These are phyloP conservation scores for Lanistes nyassanus DNA, from an alignment of 1,140 invertebrate species.

Conservation along the genomic window DNA sequence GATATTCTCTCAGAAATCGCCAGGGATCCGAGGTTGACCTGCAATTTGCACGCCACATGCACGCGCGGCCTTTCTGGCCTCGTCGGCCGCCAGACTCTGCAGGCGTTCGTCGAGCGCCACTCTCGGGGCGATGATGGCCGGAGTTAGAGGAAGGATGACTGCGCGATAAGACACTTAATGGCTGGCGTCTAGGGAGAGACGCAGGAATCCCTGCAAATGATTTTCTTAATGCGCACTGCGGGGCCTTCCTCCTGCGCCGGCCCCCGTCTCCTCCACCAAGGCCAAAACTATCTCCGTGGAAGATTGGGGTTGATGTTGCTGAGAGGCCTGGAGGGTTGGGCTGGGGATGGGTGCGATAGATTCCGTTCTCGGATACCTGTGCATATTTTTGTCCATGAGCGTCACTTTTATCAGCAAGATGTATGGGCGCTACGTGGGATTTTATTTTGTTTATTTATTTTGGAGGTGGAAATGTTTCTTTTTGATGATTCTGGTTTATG, in stretches of 20 bases:
- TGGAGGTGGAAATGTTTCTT: not conserved
- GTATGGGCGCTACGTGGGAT: not conserved
- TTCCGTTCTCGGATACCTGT: no score
- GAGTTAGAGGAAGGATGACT: constrained; percentile 8
- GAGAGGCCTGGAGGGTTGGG: no score
- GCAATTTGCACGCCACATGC: not conserved
- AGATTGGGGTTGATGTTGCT: not conserved
- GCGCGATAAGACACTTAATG: not conserved
- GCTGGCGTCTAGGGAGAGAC: not conserved
- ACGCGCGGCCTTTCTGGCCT: not conserved
- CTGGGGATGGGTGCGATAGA: no score
- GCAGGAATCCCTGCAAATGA: not conserved
- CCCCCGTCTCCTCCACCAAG: not conserved
- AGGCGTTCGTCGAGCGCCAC: not conserved
- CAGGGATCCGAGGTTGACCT: not conserved
- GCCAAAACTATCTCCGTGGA: not conserved
- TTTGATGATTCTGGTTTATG: not conserved
- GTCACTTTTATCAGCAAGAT: no score
- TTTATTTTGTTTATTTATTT: no score
- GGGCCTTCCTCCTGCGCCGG: no score
- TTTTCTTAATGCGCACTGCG: not conserved
- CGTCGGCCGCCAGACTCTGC: not conserved
- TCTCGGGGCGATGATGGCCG: not conserved
- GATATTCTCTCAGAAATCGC: not conserved
- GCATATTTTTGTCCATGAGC: no score